Evolutionary conservation across 2,888 invertebrate species (phyloP), one percentile per base, ranked within the genome.

Genomic region (Tenodera sinensis): DNA sequence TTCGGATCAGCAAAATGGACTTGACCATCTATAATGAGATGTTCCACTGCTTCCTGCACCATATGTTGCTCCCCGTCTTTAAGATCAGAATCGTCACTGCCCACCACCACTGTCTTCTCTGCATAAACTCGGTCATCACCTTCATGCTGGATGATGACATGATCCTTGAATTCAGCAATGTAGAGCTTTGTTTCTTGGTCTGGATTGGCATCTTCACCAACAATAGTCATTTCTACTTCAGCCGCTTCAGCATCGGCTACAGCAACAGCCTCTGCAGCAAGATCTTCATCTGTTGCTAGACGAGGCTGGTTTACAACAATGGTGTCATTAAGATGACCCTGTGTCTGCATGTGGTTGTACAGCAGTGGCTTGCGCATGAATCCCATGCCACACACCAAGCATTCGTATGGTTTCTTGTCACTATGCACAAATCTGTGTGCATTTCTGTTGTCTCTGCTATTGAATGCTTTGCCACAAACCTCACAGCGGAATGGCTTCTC

Each of bases 361-460:
- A 98, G 94, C 89, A 96, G 93, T 4, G 97, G 97, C 92, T 97
- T 97, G 15, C 97, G 94, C 97, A 97, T 97, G 92, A 96, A 98
- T 0, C 97, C 97, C 91, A 96, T 95, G 6, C 97, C 97, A 92
- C 97, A 98, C 9, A 96, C 95, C 90, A 96, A 93, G 92, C 97
- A 98, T 93, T 97, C 97, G 93, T 97, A 98, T 0, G 97, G 97
- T 92, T 97, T 98, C 92, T 97, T 97, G 92, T 97, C 96, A 92
- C 97, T 97, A 93, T 98, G 98, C 85, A 97, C 96, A 93, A 97
- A 97, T 54, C 97, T 95, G 92, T 97, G 97, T 15, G 97, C 96
- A 93, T 97, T 97, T 90, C 97, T 94, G 92, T 97, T 98, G 93
- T 97, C 97, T 90, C 97, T 95, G 15, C 97, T 97, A 92, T 96